These are phyloP conservation scores for Fukomys damarensis DNA, from an alignment of 2,113 vertebrate genomes.

Conservation along the genomic window DNA sequence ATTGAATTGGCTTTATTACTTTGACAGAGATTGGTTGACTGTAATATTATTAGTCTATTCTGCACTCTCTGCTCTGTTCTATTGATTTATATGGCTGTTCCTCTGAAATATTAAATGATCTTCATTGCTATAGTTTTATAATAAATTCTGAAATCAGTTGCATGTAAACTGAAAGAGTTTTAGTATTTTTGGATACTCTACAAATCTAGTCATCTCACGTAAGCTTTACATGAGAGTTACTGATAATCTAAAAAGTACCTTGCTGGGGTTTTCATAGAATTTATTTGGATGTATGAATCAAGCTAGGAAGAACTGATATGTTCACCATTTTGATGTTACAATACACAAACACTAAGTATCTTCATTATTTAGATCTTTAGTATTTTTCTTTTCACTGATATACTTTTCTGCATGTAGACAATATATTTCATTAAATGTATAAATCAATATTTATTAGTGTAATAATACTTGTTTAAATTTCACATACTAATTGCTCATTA, in stretches of 20 bases:
- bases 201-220: not conserved
- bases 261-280: not conserved
- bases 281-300: not conserved
- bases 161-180: not conserved
- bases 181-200: not conserved
- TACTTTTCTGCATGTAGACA: not conserved
- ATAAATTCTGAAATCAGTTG: not conserved
- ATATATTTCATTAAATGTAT: not conserved
- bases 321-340: not conserved
- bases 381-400: not conserved
- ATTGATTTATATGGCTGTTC: not conserved
- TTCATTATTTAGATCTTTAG: not conserved
- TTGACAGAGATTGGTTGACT: not conserved
- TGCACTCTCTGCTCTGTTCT: not conserved
- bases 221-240: not conserved
- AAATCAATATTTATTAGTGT: not conserved
- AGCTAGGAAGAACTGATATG: not conserved
- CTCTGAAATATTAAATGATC: not conserved
- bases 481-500: not conserved
- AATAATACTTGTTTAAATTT: not conserved
- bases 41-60: not conserved
- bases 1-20: not conserved
- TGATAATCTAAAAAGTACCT: not conserved
- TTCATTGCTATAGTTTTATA: not conserved
- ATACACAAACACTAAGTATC: not conserved